Evolutionary conservation across 2,797 vertebrate species (phyloP).

Genomic region (Pangasius sanitwongsei): DNA sequence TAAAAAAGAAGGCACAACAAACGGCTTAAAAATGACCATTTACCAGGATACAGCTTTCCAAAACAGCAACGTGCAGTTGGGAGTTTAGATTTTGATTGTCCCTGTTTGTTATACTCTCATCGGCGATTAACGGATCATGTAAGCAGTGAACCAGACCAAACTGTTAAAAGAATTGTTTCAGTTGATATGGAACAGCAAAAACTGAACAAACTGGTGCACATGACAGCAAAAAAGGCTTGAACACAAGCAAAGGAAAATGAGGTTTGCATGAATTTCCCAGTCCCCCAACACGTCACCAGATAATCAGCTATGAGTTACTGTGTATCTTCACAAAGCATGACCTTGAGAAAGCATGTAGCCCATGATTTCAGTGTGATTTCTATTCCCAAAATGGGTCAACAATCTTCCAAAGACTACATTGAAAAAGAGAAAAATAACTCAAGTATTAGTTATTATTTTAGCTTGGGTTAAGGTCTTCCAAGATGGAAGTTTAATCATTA

Average conservation of each 20-base stretch:
- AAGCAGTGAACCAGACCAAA: conserved; percentile 88
- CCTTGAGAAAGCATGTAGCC: conserved; percentile 67
- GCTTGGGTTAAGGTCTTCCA: conserved; percentile 1
- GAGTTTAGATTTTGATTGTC: conserved; percentile 84
- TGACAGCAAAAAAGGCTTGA: conserved; percentile 51
- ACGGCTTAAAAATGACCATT: conserved; percentile 80
- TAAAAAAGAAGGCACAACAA: conserved; percentile 71
- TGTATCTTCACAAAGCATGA: conserved; percentile 34
- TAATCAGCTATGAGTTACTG: conserved; percentile 24
- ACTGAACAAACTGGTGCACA: conserved; percentile 63
- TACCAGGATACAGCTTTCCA: conserved; percentile 90
- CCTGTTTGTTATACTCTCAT: conserved; percentile 87
- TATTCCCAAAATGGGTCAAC: not conserved
- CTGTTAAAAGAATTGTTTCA: conserved; percentile 84
- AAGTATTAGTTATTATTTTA: conserved; percentile 61
- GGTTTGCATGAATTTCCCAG: conserved; percentile 47
- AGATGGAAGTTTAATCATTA: conserved; percentile 65
- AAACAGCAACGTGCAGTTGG: conserved; percentile 84
- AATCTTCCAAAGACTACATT: not conserved
- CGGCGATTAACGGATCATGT: conserved; percentile 85
- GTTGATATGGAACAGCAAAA: conserved; percentile 75
- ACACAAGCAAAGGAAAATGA: conserved; percentile 52
- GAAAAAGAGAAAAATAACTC: conserved; percentile 28
- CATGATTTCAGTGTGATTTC: conserved; percentile 54
- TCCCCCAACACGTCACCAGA: conserved; percentile 14